phyloP scores from a whole-genome alignment of 1,140 invertebrate species.

The Trigoniulus corallinus region DNA sequence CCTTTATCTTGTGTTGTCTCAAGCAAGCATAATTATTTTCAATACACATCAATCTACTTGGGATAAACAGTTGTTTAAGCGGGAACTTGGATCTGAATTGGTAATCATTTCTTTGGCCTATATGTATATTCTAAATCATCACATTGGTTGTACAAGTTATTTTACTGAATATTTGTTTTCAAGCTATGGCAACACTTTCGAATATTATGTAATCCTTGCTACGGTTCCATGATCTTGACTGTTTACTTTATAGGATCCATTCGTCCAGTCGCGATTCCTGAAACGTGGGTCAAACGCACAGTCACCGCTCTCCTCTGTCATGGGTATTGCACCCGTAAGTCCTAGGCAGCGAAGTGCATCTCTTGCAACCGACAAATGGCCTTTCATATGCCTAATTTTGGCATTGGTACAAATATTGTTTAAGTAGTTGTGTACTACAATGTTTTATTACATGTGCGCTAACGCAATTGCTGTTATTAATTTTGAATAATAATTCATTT shows the following conservation, averaged over 20 bases:
- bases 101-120: background rate
- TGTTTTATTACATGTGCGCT: no score
- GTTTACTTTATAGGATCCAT: background rate
- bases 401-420: background rate
- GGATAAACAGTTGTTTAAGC: background rate
- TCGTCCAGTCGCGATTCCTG: background rate
- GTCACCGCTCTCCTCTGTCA: background rate
- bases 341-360: background rate
- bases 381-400: background rate
- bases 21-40: background rate
- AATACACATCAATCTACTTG: background rate
- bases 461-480: no score
- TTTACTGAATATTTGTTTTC: background rate
- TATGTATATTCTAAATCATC: background rate
- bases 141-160: background rate
- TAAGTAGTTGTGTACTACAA: no score
- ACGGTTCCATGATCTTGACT: background rate
- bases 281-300: background rate
- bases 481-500: no score
- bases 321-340: background rate
- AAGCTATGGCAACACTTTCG: background rate
- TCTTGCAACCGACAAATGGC: background rate
- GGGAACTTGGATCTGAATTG: background rate
- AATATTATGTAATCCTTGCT: background rate
- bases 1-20: background rate